Percentiles rank a stretch among this genome's conserved stretches.
Conservation (phyloP, 2,797 vertebrate genomes). For the Adrianichthys oophorus region DNA sequence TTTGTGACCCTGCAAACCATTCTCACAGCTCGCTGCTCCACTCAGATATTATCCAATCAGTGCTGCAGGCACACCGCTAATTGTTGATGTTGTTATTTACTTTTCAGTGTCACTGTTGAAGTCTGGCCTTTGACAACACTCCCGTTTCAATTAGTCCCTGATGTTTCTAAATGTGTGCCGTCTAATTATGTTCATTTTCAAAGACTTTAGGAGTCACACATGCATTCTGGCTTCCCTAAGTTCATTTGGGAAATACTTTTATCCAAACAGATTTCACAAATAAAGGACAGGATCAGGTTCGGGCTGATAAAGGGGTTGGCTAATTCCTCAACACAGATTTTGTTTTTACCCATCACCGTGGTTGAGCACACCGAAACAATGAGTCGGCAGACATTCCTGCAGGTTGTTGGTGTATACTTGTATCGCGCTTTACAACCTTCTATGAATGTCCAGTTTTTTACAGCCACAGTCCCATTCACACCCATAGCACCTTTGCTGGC, state of each 20-base stretch:
- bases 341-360: too few species aligned
- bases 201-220: not conserved
- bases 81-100: conserved; percentile 54
- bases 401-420: too few species aligned
- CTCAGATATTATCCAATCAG: conserved; percentile 61
- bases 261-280: not conserved
- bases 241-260: not conserved
- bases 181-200: conserved; percentile 17
- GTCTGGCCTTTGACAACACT: conserved; percentile 53
- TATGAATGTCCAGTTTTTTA: too few species aligned
- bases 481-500: too few species aligned
- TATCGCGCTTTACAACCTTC: too few species aligned
- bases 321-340: too few species aligned
- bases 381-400: too few species aligned
- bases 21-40: conserved; percentile 44
- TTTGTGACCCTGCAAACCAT: conserved; percentile 53
- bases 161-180: conserved; percentile 13
- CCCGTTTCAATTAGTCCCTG: conserved; percentile 32
- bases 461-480: too few species aligned
- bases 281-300: not conserved
- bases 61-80: conserved; percentile 44
- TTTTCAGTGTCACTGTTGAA: conserved; percentile 40
- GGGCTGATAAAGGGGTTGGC: too few species aligned
- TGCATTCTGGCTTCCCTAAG: conserved; percentile 6
- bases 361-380: too few species aligned